Evolutionary conservation across 2,113 vertebrate species (phyloP).

Genomic region (Sorex araneus): DNA sequence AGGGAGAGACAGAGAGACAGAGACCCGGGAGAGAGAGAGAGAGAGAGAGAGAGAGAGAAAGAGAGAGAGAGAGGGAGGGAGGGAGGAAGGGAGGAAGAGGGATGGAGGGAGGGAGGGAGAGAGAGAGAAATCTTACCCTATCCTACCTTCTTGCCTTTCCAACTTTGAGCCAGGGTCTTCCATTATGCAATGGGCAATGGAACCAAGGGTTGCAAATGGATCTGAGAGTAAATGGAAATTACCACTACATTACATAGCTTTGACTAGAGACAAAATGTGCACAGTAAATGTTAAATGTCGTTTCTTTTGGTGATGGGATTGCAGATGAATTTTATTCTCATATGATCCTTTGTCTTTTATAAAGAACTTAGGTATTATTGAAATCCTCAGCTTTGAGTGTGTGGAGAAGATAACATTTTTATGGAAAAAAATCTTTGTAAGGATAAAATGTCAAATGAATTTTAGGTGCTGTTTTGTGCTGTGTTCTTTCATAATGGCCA

Average conservation of each 20-base stretch:
- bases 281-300: background rate
- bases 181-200: background rate
- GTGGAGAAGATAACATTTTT: too few relatives aligned
- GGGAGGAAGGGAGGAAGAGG: too few relatives aligned
- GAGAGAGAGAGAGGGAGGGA: too few relatives aligned
- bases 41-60: too few relatives aligned
- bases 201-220: too few relatives aligned
- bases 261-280: background rate
- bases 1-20: too few relatives aligned
- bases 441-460: too few relatives aligned
- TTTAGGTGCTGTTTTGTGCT: too few relatives aligned
- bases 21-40: too few relatives aligned
- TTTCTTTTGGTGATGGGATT: background rate
- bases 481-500: background rate
- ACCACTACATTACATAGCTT: background rate
- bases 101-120: too few relatives aligned
- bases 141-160: background rate
- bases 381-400: background rate
- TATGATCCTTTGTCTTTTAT: conserved; percentile 20
- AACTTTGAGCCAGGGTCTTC: background rate
- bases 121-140: background rate
- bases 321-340: too few relatives aligned
- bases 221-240: background rate
- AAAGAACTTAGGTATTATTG: conserved; percentile 14
- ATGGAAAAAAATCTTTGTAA: background rate